Evolutionary conservation across 2,797 vertebrate species (phyloP).

Genomic region (Craterocephalus amniculus): DNA sequence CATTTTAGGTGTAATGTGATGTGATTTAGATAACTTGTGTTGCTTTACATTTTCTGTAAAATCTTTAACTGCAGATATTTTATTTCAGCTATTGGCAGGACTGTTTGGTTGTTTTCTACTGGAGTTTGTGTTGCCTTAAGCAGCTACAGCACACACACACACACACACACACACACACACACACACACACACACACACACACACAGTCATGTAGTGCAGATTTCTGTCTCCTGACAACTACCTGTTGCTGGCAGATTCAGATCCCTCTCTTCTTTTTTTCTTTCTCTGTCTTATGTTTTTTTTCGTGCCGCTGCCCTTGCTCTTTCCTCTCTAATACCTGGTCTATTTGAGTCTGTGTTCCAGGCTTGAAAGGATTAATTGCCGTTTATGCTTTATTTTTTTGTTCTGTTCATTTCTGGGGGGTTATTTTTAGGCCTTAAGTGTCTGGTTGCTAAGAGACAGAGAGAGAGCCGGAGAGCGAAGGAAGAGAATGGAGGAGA

Average conservation of each 20-base stretch:
- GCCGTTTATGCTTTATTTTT: conserved; percentile 85
- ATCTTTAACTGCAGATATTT: conserved; percentile 16
- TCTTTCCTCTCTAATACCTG: conserved; percentile 72
- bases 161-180: conserved; percentile 16
- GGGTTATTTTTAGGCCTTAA: conserved; percentile 87
- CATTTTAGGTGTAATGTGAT: neutral
- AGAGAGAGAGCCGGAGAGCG: conserved; percentile 65
- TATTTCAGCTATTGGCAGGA: conserved; percentile 46
- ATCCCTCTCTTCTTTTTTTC: conserved; percentile 48
- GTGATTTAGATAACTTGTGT: no score
- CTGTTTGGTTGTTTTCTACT: conserved; percentile 31
- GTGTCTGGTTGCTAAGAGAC: conserved; percentile 89
- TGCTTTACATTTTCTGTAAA: conserved; percentile 30
- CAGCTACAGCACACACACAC: conserved; percentile 15
- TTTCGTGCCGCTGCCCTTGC: conserved; percentile 28
- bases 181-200: conserved; percentile 15
- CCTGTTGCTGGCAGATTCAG: conserved; percentile 82
- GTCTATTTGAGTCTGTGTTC: conserved; percentile 78
- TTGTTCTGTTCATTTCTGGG: conserved; percentile 85
- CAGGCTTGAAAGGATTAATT: conserved; percentile 84
- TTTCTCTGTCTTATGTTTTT: conserved; percentile 33
- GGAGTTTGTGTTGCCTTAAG: conserved; percentile 52
- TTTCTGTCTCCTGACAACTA: conserved; percentile 77
- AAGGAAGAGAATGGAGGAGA: conserved; percentile 72
- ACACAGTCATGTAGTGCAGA: conserved; percentile 46